Evolutionary conservation across 2,113 vertebrate species (phyloP).

Genomic region (Turdus rufiventris): DNA sequence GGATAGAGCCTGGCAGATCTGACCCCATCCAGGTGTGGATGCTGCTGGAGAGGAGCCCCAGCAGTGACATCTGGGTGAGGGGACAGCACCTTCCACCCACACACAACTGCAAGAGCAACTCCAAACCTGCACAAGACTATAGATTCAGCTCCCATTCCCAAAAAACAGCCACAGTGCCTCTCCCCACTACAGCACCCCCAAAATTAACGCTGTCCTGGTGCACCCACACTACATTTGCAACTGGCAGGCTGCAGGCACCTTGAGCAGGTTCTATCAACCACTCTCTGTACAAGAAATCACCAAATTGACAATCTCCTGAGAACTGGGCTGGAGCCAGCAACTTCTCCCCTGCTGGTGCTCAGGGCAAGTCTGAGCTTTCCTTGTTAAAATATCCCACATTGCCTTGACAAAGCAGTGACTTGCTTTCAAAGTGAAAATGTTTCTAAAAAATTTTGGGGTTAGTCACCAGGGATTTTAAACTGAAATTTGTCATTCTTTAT

Average conservation of each 20-base stretch:
- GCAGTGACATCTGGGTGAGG: background rate
- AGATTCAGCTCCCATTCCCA: background rate
- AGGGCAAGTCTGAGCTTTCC: background rate
- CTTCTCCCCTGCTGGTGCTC: background rate
- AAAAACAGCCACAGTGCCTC: background rate
- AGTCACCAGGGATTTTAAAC: conserved; percentile 6
- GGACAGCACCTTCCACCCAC: background rate
- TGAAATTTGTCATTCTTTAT: conserved; percentile 11
- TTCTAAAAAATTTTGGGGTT: background rate
- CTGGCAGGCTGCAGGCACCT: background rate
- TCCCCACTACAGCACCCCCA: background rate
- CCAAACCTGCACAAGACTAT: background rate
- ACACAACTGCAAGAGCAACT: background rate
- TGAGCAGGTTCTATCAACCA: background rate
- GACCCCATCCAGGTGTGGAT: background rate
- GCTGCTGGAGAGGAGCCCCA: background rate
- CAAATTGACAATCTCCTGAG: background rate
- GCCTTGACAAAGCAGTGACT: background rate
- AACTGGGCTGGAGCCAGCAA: background rate
- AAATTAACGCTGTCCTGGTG: background rate
- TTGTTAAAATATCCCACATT: background rate
- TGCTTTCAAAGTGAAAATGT: background rate
- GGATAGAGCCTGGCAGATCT: background rate
- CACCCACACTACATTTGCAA: background rate
- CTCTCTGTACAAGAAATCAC: background rate